These are phyloP conservation scores for Tenrec ecaudatus DNA, from an alignment of 2,113 vertebrate species.

Conservation along the genomic window DNA sequence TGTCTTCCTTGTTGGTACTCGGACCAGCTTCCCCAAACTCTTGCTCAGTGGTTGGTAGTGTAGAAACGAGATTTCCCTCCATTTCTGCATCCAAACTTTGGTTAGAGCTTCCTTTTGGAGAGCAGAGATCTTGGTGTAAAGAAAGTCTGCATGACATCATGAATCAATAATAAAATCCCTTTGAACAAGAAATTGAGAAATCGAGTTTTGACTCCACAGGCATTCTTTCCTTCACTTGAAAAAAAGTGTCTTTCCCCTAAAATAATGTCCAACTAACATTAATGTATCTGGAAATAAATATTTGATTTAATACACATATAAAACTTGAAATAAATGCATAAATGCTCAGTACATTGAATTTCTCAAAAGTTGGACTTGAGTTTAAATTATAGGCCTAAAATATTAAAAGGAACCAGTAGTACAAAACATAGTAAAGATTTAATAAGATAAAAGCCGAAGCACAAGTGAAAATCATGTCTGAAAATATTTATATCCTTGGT, in stretches of 20 bases:
- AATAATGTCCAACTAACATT: neutral
- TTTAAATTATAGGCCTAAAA: constrained; percentile 39
- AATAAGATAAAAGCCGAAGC: constrained; percentile 63
- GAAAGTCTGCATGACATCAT: fast-evolving
- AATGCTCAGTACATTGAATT: neutral
- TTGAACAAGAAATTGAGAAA: neutral
- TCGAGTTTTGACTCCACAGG: neutral
- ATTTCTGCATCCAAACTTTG: neutral
- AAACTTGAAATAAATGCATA: neutral
- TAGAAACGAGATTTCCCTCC: neutral
- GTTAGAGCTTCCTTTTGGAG: neutral
- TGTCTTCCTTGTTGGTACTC: neutral
- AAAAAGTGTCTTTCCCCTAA: neutral
- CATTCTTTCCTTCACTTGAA: neutral
- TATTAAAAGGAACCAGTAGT: constrained; percentile 26
- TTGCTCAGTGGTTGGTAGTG: neutral
- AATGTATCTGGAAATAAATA: constrained; percentile 35
- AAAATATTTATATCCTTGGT: constrained; percentile 44
- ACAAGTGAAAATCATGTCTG: constrained; percentile 56
- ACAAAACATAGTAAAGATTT: constrained; percentile 50
- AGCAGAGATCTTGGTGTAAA: neutral
- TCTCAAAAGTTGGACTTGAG: constrained; percentile 22
- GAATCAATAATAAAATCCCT: too few relatives aligned
- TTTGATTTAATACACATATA: neutral
- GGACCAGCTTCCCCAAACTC: neutral